These are phyloP conservation scores for Rutpela maculata DNA, from an alignment of 2,888 invertebrate species.

Conservation along the genomic window DNA sequence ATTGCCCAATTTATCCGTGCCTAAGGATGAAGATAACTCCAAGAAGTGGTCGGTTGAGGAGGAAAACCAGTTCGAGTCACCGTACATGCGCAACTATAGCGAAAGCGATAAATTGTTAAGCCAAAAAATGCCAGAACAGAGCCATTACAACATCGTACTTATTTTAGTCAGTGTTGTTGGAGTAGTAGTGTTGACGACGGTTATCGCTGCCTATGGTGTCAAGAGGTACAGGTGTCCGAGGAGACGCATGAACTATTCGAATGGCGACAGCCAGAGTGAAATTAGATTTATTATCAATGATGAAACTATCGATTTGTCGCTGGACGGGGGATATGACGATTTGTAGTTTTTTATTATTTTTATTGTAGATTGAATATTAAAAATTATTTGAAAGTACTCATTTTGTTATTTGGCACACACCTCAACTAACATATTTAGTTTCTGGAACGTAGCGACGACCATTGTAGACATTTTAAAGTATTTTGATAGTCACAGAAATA, in stretches of 20 bases:
- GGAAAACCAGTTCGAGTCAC: constrained; percentile 47
- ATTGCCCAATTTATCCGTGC: constrained; percentile 24
- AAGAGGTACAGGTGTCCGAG: constrained; percentile 44
- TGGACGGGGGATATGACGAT: constrained; percentile 52
- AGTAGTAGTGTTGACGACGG: constrained; percentile 29
- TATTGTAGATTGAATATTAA: constrained; percentile 1
- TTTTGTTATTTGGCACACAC: neutral
- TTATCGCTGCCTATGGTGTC: constrained; percentile 41
- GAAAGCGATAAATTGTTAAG: constrained; percentile 49
- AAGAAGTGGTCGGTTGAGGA: constrained; percentile 49
- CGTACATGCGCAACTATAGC: constrained; percentile 40
- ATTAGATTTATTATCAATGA: constrained; percentile 77
- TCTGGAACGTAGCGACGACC: too few species aligned
- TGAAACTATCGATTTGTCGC: constrained; percentile 76
- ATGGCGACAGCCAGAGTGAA: constrained; percentile 74
- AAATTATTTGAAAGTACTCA: neutral
- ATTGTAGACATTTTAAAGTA: too few species aligned
- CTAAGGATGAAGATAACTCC: constrained; percentile 29
- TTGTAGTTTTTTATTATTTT: neutral
- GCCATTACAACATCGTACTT: constrained; percentile 35
- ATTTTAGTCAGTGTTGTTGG: constrained; percentile 36
- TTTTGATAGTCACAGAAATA: too few species aligned
- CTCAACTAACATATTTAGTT: too few species aligned
- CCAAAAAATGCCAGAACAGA: constrained; percentile 4
- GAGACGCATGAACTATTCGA: constrained; percentile 51